A percentile compares a stretch with the other conserved stretches of the same genome.
These are phyloP conservation scores for Willisornis vidua DNA, from an alignment of 2,113 vertebrate genomes.

Conservation along the genomic window DNA sequence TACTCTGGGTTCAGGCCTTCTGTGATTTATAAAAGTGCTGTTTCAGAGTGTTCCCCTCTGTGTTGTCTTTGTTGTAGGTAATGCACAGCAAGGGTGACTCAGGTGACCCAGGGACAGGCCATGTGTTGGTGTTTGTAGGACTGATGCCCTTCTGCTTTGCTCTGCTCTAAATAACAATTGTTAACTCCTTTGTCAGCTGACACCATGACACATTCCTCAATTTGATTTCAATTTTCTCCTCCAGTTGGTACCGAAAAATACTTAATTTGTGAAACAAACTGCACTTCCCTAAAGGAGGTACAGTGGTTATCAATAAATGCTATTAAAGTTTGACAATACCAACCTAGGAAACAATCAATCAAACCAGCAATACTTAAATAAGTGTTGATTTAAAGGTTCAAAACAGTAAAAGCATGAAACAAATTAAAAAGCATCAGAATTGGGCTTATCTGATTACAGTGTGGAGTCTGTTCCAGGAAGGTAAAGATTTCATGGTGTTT, in stretches of 20 bases:
- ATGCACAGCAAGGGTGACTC: background rate
- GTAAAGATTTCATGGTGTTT: background rate
- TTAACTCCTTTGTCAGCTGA: background rate
- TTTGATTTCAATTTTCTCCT: slow-evolving; percentile 6
- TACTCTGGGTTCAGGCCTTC: background rate
- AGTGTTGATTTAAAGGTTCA: background rate
- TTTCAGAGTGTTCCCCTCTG: background rate
- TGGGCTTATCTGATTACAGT: background rate
- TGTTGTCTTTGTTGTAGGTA: background rate
- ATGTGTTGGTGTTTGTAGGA: background rate
- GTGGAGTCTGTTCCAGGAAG: background rate
- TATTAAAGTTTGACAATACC: background rate
- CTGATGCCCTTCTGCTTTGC: background rate
- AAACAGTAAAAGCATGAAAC: background rate
- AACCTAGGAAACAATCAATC: background rate
- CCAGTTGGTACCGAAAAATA: background rate
- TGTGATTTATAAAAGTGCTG: background rate
- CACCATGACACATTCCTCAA: background rate
- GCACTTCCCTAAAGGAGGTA: background rate
- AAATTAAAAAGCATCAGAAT: background rate
- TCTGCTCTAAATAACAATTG: background rate
- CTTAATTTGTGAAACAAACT: background rate
- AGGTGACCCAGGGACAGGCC: background rate
- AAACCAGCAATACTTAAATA: background rate
- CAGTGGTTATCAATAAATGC: background rate